Evolutionary conservation across 2,888 invertebrate species (phyloP), one percentile per base, ranked within the genome.

Genomic region (Melinopterus prodromus): DNA sequence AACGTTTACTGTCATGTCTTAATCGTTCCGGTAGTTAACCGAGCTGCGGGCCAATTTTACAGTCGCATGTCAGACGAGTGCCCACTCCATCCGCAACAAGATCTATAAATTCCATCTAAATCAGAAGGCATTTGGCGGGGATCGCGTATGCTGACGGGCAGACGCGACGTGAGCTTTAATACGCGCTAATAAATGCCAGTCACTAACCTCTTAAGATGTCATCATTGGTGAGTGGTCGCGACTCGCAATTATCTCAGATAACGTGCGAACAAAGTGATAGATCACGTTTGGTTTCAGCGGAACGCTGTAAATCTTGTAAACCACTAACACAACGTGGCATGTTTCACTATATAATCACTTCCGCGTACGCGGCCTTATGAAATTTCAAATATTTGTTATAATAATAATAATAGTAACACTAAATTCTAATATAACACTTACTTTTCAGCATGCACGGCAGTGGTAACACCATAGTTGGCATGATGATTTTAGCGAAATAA

Each of bases 1-100:
- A 74, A 74, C 37, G 74, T 37, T 74, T 37, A 37, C 35, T 74
- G 74, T 74, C 74, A 37, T n/a, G 74, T 37, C 74, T 74, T 74
- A 74, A 74, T 74, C 74, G 74, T 35, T 74, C 37, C 74, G 35
- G 74, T 74, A 74, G 74, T 74, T 74, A 74, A 37, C 35, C n/a
- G 74, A 36, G 74, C 53, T 53, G 53, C 53, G 53, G 53, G 53
- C 53, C 53, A 53, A 53, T 53, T 53, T 53, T 53, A 53, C 53
- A 53, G 53, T 53, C 53, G 53, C 53, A 53, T 53, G 53, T 53
- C 53, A 53, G 53, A 53, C 53, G 53, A 53, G 53, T 53, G 12
- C 53, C 53, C 53, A 53, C 53, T 53, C 53, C 53, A 53, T 53
- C 53, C 53, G 53, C 53, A 53, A 53, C 53, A 53, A 53, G 53